Conservation (phyloP, 2,888 invertebrate species). For the Hymenopus coronatus region DNA sequence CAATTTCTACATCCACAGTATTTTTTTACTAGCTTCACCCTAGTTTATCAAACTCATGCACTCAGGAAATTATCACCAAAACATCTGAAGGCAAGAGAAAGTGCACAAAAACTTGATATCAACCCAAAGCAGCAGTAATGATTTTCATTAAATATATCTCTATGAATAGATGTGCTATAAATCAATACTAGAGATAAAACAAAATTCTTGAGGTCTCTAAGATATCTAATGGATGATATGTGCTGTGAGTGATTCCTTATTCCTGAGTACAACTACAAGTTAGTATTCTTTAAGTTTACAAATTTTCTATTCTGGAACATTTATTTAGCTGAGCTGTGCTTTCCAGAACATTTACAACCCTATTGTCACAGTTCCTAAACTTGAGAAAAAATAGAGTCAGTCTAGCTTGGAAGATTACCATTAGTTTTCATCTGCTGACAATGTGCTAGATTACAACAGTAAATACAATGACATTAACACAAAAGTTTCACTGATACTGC, state of each 20-base stretch:
- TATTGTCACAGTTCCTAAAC: background rate
- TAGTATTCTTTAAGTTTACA: background rate
- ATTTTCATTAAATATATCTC: background rate
- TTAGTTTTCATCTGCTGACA: background rate
- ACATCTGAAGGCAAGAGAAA: background rate
- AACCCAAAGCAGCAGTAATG: background rate
- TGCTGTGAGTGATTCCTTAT: background rate
- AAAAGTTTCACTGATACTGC: background rate
- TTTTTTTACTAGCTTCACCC: background rate
- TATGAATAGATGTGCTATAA: too few relatives aligned
- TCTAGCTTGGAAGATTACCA: constrained; percentile 15
- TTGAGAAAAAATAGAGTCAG: background rate
- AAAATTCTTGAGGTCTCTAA: background rate
- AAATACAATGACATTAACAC: constrained; percentile 15
- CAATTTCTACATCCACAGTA: background rate
- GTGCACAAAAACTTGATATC: background rate
- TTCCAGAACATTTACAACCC: background rate
- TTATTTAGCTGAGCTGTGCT: background rate
- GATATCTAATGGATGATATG: background rate
- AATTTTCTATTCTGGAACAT: background rate
- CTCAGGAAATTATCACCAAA: background rate
- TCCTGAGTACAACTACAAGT: background rate
- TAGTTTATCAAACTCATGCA: background rate
- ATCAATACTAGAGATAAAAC: too few relatives aligned
- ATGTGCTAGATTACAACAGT: constrained; percentile 14